Evolutionary conservation across 2,888 invertebrate genomes (phyloP).

Genomic region (Octonoba sinensis): DNA sequence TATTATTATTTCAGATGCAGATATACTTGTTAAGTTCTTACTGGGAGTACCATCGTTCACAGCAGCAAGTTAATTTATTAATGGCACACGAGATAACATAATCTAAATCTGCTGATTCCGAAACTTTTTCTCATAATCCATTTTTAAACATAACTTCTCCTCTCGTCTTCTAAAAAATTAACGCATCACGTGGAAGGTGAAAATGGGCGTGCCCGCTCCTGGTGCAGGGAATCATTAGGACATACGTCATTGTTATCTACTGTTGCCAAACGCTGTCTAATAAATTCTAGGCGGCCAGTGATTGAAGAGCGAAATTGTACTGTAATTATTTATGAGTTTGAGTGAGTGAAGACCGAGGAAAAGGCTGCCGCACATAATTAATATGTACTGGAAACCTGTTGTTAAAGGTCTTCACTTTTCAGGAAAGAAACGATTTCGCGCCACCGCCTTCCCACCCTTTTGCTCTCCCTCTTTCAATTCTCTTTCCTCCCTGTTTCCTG

Average conservation of each 20-base stretch:
- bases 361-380: slow-evolving; percentile 59
- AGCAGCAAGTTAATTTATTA: no score
- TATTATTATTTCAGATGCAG: no score
- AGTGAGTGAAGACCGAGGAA: slow-evolving; percentile 51
- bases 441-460: slow-evolving; percentile 14
- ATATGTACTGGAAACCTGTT: slow-evolving; percentile 62
- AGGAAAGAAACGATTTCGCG: slow-evolving; percentile 54
- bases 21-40: no score
- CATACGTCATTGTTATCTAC: slow-evolving; percentile 62
- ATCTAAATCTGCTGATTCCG: no score
- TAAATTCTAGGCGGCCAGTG: slow-evolving; percentile 59
- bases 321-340: slow-evolving; percentile 61
- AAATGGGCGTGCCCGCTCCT: slow-evolving; percentile 43
- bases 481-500: slow-evolving; percentile 53
- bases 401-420: slow-evolving; percentile 60
- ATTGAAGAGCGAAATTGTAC: slow-evolving; percentile 60
- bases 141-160: no score
- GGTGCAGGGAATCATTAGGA: slow-evolving; percentile 50
- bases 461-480: slow-evolving; percentile 38
- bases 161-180: neutral
- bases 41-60: no score
- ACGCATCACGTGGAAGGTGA: neutral
- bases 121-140: no score
- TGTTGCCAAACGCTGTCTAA: slow-evolving; percentile 57
- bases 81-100: no score